Conservation (phyloP, 2,113 vertebrate species). For the Hippolais icterina region DNA sequence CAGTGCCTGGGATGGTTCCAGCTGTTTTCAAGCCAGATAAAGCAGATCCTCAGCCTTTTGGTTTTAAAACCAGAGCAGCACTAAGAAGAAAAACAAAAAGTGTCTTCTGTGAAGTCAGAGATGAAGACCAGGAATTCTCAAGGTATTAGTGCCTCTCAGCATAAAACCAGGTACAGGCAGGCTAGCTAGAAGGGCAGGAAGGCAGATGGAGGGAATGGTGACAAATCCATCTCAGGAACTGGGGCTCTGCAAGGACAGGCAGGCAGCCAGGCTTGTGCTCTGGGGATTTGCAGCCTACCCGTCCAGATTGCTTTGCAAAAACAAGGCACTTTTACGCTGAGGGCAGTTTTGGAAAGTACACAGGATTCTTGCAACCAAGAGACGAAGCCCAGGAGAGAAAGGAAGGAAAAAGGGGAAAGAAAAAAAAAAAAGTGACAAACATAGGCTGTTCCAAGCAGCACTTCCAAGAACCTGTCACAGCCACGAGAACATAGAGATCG, state of each 20-base stretch:
- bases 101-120: not conserved
- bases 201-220: not conserved
- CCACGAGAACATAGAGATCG: accelerated
- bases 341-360: conserved; percentile 25
- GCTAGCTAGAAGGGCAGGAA: not conserved
- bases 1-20: not conserved
- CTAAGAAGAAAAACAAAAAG: not conserved
- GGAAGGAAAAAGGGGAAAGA: accelerated
- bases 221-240: not conserved
- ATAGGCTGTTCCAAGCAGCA: not conserved
- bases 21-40: not conserved
- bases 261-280: not conserved
- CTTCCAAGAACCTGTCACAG: not conserved
- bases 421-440: not conserved
- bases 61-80: not conserved
- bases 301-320: not conserved
- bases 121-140: not conserved
- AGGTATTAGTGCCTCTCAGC: not conserved
- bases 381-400: not conserved
- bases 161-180: not conserved
- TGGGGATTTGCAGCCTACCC: not conserved
- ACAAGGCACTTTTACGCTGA: not conserved
- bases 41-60: not conserved
- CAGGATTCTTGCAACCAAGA: not conserved
- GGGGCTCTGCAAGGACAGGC: not conserved